Conservation (phyloP, 2,888 invertebrate species). For the Drosophila formosana region DNA sequence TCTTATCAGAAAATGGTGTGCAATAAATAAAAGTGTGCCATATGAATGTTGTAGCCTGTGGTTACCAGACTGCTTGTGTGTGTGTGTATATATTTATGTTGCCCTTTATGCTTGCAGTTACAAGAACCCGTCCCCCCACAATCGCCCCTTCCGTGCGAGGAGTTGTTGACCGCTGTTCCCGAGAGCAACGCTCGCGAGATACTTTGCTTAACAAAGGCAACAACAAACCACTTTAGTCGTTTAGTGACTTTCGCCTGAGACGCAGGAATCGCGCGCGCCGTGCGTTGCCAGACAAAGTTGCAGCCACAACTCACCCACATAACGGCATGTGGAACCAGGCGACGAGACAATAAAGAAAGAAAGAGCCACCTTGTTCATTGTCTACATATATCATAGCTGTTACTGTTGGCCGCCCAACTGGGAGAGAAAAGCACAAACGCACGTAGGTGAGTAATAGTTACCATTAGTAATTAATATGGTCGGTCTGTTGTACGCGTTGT, state of each 20-base stretch:
- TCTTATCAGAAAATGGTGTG: conserved; percentile 67
- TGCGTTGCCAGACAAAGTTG: conserved; percentile 39
- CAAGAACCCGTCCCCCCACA: conserved; percentile 24
- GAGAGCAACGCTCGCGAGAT: conserved; percentile 66
- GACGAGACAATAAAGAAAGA: conserved; percentile 70
- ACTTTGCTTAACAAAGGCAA: conserved; percentile 53
- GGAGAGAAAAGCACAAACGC: conserved; percentile 14
- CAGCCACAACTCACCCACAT: conserved; percentile 21
- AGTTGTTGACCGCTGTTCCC: conserved; percentile 38
- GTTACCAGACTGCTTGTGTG: not conserved
- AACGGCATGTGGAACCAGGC: conserved; percentile 23
- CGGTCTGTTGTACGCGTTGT: conserved; percentile 10
- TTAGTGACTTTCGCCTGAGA: conserved; percentile 71
- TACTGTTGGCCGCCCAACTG: not conserved
- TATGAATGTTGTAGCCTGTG: conserved; percentile 24
- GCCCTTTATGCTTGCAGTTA: conserved; percentile 67
- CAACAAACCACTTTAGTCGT: conserved; percentile 54
- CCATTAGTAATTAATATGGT: conserved; percentile 57
- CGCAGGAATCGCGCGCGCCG: conserved; percentile 46
- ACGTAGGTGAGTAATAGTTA: conserved; percentile 61
- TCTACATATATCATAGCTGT: conserved; percentile 14
- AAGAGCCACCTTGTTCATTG: conserved; percentile 56
- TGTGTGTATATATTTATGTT: conserved; percentile 48
- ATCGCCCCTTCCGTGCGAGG: not conserved
- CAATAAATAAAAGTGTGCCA: conserved; percentile 64